phyloP scores from a whole-genome alignment of 2,113 vertebrate species.

The Solea senegalensis region DNA sequence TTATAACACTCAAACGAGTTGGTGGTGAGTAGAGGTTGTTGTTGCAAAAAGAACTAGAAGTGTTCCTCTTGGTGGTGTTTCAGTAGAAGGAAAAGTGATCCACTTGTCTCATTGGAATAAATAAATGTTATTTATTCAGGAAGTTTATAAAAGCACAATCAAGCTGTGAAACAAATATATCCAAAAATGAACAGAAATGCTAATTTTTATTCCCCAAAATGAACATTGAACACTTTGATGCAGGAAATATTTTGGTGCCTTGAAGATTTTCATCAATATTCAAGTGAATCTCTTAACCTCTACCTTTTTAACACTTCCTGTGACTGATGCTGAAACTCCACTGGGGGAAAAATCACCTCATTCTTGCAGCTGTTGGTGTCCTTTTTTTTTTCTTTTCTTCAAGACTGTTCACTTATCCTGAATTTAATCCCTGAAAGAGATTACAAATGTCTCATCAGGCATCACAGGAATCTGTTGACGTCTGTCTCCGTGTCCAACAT shows the following conservation, averaged over 20 bases:
- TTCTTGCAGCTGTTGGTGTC: background rate
- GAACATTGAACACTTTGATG: slow-evolving; percentile 2
- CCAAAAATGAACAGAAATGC: no score
- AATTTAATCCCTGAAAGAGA: slow-evolving; percentile 20
- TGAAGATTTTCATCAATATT: slow-evolving; percentile 5
- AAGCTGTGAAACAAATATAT: no score
- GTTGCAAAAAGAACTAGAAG: background rate
- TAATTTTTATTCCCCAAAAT: background rate
- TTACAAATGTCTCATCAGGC: slow-evolving; percentile 14
- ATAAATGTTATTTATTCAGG: no score
- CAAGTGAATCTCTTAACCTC: background rate
- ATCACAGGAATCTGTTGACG: slow-evolving; percentile 30
- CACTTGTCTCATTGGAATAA: background rate
- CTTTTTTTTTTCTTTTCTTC: background rate
- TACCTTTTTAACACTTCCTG: background rate
- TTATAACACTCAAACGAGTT: background rate
- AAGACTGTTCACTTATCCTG: background rate
- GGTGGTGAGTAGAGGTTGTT: background rate
- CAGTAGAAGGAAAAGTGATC: background rate
- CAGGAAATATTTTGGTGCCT: background rate
- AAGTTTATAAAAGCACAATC: no score
- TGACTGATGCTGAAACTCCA: background rate
- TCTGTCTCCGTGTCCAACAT: slow-evolving; percentile 35
- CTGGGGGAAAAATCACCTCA: slow-evolving; percentile 7
- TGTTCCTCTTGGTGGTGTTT: background rate